A percentile compares a stretch with the other conserved stretches of the same genome.
Evolutionary conservation across 2,113 vertebrate genomes (phyloP).

Genomic region (Hypanus sabinus): DNA sequence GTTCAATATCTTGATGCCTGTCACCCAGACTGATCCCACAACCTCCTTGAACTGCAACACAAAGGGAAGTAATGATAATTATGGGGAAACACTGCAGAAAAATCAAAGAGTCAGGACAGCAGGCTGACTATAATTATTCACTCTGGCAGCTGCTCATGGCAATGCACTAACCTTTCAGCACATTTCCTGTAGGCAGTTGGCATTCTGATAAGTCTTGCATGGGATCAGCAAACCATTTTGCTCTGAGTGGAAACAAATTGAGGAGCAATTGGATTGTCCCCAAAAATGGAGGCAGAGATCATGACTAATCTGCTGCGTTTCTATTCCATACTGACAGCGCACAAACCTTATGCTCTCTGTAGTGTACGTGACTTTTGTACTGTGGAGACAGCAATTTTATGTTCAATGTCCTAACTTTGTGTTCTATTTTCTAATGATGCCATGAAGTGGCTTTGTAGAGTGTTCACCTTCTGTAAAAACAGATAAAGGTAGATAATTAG

Average conservation of each 20-base stretch:
- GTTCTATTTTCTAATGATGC: no score
- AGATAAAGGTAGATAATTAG: no score
- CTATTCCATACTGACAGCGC: no score
- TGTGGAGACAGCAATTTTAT: no score
- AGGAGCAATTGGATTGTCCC: no score
- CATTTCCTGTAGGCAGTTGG: constrained; percentile 4
- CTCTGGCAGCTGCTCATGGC: not conserved
- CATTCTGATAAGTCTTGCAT: not conserved
- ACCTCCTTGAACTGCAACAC: not conserved
- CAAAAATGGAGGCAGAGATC: no score
- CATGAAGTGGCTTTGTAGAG: no score
- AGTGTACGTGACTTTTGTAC: no score
- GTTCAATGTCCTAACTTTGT: no score
- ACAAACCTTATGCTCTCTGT: no score
- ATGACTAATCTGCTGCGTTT: no score
- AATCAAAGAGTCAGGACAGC: not conserved
- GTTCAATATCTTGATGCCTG: not conserved
- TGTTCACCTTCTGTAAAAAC: no score
- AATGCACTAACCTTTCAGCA: not conserved
- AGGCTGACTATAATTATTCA: not conserved
- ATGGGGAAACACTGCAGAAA: not conserved
- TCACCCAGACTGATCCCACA: not conserved
- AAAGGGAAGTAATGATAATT: not conserved
- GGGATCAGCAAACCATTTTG: not conserved
- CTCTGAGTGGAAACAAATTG: not conserved